Conservation (phyloP, 2,888 invertebrate genomes). For the Erebia ligea region DNA sequence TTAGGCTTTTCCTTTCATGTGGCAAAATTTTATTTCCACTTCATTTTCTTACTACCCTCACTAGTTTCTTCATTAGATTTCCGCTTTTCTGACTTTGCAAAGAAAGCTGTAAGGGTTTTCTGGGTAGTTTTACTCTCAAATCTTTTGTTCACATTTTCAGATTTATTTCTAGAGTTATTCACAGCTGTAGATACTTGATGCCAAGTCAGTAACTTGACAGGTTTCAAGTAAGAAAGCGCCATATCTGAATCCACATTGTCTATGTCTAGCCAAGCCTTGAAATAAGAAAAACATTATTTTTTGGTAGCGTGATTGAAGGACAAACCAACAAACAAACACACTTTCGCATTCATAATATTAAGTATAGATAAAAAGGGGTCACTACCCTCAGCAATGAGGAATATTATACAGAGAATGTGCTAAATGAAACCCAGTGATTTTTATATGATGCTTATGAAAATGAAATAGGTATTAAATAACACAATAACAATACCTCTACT, state of each 20-base stretch:
- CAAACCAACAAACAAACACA: too few species aligned
- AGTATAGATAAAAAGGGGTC: too few species aligned
- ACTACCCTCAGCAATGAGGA: too few species aligned
- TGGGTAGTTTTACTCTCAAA: slow-evolving; percentile 64
- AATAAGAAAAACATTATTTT: slow-evolving; percentile 36
- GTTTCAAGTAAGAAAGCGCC: slow-evolving; percentile 82
- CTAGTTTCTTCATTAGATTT: slow-evolving; percentile 48
- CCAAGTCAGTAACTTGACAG: slow-evolving; percentile 82
- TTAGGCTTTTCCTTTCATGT: not conserved
- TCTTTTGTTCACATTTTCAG: slow-evolving; percentile 81
- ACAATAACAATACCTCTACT: slow-evolving; percentile 78
- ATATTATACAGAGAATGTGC: too few species aligned
- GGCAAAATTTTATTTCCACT: slow-evolving; percentile 38
- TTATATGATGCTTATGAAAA: too few species aligned
- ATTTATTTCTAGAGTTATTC: slow-evolving; percentile 88
- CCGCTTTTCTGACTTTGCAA: slow-evolving; percentile 63
- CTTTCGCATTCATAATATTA: too few species aligned
- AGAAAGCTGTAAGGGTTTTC: slow-evolving; percentile 74
- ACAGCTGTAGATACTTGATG: slow-evolving; percentile 88
- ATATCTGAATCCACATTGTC: slow-evolving; percentile 76
- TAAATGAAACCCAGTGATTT: too few species aligned
- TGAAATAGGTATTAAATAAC: too few species aligned
- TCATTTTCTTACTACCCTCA: slow-evolving; percentile 50
- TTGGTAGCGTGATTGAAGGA: too few species aligned
- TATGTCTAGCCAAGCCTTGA: slow-evolving; percentile 87